These are phyloP conservation scores for Coenonympha glycerion DNA, from an alignment of 2,888 invertebrate genomes.

Conservation along the genomic window DNA sequence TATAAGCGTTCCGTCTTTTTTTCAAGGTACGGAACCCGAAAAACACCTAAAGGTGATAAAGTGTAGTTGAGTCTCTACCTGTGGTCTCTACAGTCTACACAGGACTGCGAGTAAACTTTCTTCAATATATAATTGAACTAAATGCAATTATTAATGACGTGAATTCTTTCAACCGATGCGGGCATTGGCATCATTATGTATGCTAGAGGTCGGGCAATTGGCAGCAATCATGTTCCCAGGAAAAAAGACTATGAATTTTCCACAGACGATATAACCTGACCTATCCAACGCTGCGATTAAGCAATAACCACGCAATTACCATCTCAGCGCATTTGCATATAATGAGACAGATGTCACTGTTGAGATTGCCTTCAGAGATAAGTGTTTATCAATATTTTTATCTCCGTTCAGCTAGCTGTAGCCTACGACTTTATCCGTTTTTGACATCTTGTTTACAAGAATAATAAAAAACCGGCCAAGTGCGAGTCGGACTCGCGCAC, in stretches of 20 bases:
- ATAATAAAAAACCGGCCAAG: too few species aligned
- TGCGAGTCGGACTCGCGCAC: too few species aligned
- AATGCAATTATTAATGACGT: too few species aligned
- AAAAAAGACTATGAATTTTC: constrained; percentile 13
- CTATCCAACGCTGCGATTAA: constrained; percentile 27
- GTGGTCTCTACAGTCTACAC: too few species aligned
- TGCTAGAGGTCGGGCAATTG: background rate
- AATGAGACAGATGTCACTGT: constrained; percentile 45
- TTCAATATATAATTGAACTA: too few species aligned
- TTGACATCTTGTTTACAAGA: background rate
- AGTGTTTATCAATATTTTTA: constrained; percentile 6
- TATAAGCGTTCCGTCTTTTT: too few species aligned
- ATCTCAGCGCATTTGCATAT: constrained; percentile 46
- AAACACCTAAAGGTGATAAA: too few species aligned
- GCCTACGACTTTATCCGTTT: background rate
- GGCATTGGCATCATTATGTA: background rate
- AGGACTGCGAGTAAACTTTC: too few species aligned
- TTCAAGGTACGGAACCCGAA: too few species aligned
- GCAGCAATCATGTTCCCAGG: background rate
- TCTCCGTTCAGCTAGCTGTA: background rate
- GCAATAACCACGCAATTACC: constrained; percentile 38
- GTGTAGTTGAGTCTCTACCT: too few species aligned
- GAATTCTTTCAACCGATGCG: background rate
- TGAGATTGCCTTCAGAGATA: constrained; percentile 9
- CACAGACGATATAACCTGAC: constrained; percentile 15